Percentiles rank a stretch among this genome's conserved stretches.
phyloP scores from a whole-genome alignment of 2,113 vertebrate species.

The Halcyon senegalensis region DNA sequence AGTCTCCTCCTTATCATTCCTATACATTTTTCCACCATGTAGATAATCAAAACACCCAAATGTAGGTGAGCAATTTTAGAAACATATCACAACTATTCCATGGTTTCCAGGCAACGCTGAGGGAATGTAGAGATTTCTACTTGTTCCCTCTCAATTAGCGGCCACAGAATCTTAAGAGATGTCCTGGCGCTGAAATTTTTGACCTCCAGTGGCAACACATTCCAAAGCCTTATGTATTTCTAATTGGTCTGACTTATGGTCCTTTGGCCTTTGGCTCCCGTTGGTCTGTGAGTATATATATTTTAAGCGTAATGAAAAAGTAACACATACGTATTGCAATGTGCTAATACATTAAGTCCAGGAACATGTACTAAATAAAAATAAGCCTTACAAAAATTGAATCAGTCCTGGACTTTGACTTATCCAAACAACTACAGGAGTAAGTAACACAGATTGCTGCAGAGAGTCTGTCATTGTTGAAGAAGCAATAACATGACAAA shows the following conservation, averaged over 20 bases:
- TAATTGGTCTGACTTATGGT: neutral
- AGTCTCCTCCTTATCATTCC: neutral
- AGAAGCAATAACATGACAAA: neutral
- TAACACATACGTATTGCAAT: neutral
- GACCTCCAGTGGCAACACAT: neutral
- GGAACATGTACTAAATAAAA: neutral
- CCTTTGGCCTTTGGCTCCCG: neutral
- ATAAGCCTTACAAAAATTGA: neutral
- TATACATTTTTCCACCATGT: neutral
- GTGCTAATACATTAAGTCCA: neutral
- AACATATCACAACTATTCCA: conserved; percentile 19
- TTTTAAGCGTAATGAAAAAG: neutral
- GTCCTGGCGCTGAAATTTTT: neutral
- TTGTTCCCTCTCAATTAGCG: conserved; percentile 23
- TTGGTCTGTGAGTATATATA: neutral
- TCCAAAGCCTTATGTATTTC: neutral
- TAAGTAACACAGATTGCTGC: neutral
- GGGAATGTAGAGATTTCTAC: conserved; percentile 20
- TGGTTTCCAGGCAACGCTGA: conserved; percentile 74
- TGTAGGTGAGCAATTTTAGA: conserved; percentile 45
- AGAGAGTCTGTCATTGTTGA: neutral
- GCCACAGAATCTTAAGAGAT: neutral
- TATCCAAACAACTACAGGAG: neutral
- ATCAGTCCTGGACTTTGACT: neutral
- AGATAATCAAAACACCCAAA: conserved; percentile 42